Evolutionary conservation across 2,888 invertebrate genomes (phyloP).

Genomic region (Agrochola lota): DNA sequence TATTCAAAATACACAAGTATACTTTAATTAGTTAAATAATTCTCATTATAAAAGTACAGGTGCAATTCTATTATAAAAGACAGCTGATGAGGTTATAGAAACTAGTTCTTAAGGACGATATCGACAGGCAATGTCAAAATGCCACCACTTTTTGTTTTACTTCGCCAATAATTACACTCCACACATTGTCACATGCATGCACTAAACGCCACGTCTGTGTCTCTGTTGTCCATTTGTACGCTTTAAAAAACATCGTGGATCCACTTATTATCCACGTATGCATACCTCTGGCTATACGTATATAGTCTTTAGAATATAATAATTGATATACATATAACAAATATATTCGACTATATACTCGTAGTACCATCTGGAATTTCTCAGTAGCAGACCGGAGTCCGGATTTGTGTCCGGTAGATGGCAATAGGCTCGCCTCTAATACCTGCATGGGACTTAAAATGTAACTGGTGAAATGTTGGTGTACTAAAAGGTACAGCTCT

Average conservation of each 20-base stretch:
- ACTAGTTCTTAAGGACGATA: conserved; percentile 4
- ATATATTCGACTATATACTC: too few relatives aligned
- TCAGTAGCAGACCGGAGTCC: too few relatives aligned
- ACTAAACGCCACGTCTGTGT: background rate
- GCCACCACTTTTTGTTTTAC: conserved; percentile 2
- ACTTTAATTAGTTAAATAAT: background rate
- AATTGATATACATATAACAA: too few relatives aligned
- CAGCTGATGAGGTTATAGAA: conserved; percentile 3
- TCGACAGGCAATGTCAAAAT: background rate
- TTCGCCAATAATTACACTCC: background rate
- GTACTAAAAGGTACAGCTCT: too few relatives aligned
- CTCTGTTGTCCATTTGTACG: background rate
- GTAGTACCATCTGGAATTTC: too few relatives aligned
- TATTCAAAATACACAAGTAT: background rate
- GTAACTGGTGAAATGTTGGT: too few relatives aligned
- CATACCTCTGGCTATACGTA: background rate
- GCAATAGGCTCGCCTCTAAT: too few relatives aligned
- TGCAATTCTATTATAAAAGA: conserved; percentile 5
- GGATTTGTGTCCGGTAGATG: too few relatives aligned
- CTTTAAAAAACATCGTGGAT: background rate
- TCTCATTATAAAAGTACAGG: background rate
- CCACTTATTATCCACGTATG: too few relatives aligned
- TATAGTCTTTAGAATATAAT: background rate
- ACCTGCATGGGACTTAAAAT: too few relatives aligned
- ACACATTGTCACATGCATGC: background rate